These are phyloP conservation scores for Ennomos erosarius DNA, from an alignment of 2,888 invertebrate genomes.

Conservation along the genomic window DNA sequence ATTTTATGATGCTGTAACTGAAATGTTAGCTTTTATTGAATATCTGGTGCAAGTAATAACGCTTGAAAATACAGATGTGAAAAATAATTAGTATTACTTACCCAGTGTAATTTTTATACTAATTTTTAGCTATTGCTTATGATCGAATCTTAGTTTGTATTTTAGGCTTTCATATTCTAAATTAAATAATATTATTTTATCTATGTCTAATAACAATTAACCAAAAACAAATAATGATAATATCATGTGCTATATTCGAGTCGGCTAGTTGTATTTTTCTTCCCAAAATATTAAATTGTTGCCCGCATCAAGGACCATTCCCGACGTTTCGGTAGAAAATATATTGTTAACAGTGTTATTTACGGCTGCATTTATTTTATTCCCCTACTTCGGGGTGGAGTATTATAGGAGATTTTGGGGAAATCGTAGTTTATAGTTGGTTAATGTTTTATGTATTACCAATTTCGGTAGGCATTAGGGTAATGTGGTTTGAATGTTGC, in stretches of 20 bases:
- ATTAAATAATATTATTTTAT: too few species aligned
- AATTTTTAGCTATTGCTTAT: too few species aligned
- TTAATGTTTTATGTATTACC: slow-evolving; percentile 43
- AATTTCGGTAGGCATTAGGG: slow-evolving; percentile 38
- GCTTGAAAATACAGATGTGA: too few species aligned
- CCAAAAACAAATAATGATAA: too few species aligned
- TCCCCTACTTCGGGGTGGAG: slow-evolving; percentile 60
- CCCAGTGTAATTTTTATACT: too few species aligned
- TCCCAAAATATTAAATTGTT: slow-evolving; percentile 65
- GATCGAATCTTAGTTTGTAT: too few species aligned
- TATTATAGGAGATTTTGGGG: slow-evolving; percentile 36
- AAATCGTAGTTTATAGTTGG: slow-evolving; percentile 47
- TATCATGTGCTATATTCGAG: slow-evolving; percentile 1
- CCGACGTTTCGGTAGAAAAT: slow-evolving; percentile 59
- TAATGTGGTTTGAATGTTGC: slow-evolving; percentile 35
- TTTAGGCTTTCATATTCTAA: too few species aligned
- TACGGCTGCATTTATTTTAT: slow-evolving; percentile 69
- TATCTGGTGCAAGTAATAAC: too few species aligned
- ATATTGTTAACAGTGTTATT: slow-evolving; percentile 74
- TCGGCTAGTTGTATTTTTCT: slow-evolving; percentile 40
- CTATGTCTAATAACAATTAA: too few species aligned
- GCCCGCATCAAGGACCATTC: slow-evolving; percentile 62
- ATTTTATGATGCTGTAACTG: slow-evolving; percentile 9
- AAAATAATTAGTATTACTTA: too few species aligned
- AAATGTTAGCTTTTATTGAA: too few species aligned